A percentile compares a stretch with the other conserved stretches of the same genome.
Conservation (phyloP, 2,888 invertebrate species). For the Anoplius nigerrimus region DNA sequence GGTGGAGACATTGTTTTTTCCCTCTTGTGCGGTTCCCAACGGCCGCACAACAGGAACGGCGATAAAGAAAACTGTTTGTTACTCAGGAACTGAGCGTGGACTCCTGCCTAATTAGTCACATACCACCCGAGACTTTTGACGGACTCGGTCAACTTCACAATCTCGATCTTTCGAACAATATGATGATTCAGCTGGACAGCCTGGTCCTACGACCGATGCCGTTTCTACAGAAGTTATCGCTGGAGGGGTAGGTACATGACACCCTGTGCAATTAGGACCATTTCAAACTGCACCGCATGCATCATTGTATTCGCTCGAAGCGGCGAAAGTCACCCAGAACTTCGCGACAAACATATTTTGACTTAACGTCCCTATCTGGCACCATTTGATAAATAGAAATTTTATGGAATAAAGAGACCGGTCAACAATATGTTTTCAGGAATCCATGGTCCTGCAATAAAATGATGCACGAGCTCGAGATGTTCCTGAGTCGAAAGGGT, state of each 20-base stretch:
- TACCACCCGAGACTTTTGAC: constrained; percentile 59
- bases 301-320: background rate
- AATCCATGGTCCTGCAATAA: constrained; percentile 68
- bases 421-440: constrained; percentile 46
- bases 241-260: constrained; percentile 54
- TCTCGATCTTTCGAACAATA: constrained; percentile 67
- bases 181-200: constrained; percentile 60
- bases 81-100: constrained; percentile 62
- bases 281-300: no score
- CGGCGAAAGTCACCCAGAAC: background rate
- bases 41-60: no score
- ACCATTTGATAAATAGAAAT: no score
- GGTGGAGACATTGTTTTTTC: no score
- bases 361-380: no score
- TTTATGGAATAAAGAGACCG: no score
- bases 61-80: background rate
- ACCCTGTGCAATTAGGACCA: no score
- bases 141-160: constrained; percentile 59
- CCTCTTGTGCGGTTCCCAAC: no score
- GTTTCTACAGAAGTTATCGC: constrained; percentile 51
- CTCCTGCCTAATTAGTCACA: constrained; percentile 62
- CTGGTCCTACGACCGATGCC: constrained; percentile 43
- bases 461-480: constrained; percentile 51
- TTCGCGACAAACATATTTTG: background rate
- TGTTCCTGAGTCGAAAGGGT: constrained; percentile 42